Base-by-base conservation (phyloP, 2,888 invertebrate genomes). In the Agrochola circellaris region DNA sequence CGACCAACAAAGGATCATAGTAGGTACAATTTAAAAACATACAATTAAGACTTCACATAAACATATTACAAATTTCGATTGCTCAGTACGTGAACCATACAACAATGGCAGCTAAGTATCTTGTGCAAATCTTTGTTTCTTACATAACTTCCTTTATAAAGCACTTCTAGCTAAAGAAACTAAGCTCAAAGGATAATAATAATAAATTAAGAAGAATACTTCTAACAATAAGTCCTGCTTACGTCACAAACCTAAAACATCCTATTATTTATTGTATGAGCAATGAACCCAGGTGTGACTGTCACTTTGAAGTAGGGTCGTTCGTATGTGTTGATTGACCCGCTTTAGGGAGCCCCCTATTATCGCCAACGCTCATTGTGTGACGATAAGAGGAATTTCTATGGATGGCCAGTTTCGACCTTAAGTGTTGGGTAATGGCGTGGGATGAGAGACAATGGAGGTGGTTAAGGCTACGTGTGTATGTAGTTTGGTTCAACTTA, bases 251-350 rank as follows among this genome's bases (percentile, higher is more conserved):
- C 30, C 56, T 48, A 74, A 82, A 75, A 58, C 75, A 51, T 38
- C 26, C 51, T 30, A 17, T 45, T 13, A 69, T 56, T 51, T 51
- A 51, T 51, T 66, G 42, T 83, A 42, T 71, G 51, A 42, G 54
- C 66, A 71, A 34, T 62, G 62, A 62, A 38, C 61, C 61, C 85
- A 74, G 75, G 74, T 74, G 85, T 61, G 54, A 66, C 58, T 69
- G 65, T 85, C 81, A 80, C 69, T 81, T 69, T 81, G 74, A 81
- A 84, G 69, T 66, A 69, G 81, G 65, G 38, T 56, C 34, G 38
- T 73, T 81, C 74, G 48, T 74, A 81, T 80, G 62, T 81, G 85
- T 84, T 80, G 81, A 82, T 84, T 82, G 85, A 84, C 81, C 81
- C 81, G 74, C 61, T 82, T 82, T 71, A 82, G 38, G 70, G 62